Percentiles rank a stretch among this genome's conserved stretches.
Conservation (phyloP, 2,888 invertebrate genomes). For the Ophraella communa region DNA sequence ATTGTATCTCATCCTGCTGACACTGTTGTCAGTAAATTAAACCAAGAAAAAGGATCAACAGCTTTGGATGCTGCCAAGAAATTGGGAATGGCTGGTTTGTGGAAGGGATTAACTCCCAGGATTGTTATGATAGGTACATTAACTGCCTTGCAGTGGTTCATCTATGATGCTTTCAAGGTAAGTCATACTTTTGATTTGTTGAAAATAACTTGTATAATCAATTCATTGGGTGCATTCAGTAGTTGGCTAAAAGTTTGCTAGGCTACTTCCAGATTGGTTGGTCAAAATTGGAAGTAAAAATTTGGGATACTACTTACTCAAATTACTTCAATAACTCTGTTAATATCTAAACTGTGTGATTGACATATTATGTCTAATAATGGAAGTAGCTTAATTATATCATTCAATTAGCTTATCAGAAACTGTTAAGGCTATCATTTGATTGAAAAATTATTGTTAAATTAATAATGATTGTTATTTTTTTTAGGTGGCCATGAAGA, state of each 20-base stretch:
- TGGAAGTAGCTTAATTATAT: too few species aligned
- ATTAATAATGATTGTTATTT: conserved; percentile 25
- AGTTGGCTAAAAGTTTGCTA: too few species aligned
- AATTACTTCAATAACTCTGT: too few species aligned
- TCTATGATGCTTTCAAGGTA: conserved; percentile 85
- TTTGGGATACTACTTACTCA: too few species aligned
- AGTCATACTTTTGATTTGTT: conserved; percentile 11
- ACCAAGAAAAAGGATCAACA: conserved; percentile 86
- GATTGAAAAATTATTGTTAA: too few species aligned
- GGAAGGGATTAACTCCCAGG: conserved; percentile 91
- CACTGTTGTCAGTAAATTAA: conserved; percentile 95
- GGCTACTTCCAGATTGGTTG: too few species aligned
- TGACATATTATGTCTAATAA: too few species aligned
- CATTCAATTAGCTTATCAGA: too few species aligned
- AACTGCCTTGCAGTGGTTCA: conserved; percentile 97
- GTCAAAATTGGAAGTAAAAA: background rate
- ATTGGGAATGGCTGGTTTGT: conserved; percentile 78
- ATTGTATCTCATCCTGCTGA: conserved; percentile 99
- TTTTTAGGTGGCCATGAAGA: conserved; percentile 69
- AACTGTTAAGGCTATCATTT: too few species aligned
- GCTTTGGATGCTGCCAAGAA: conserved; percentile 77
- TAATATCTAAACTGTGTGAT: background rate
- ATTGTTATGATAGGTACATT: conserved; percentile 98
- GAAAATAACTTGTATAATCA: too few species aligned
- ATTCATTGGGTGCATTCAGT: too few species aligned